Base-by-base conservation (phyloP, 2,888 invertebrate genomes). In the Altica lythri region DNA sequence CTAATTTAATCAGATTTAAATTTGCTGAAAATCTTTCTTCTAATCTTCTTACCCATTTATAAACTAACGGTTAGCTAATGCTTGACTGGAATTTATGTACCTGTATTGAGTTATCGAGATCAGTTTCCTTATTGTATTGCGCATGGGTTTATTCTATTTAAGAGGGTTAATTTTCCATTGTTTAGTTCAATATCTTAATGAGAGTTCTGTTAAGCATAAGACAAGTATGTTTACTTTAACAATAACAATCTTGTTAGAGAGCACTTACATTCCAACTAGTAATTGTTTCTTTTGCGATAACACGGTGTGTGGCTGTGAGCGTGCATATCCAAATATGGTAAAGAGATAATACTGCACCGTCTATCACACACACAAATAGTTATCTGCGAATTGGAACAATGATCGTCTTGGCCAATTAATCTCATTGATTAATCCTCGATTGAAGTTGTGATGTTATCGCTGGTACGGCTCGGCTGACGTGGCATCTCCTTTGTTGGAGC, bases 381-480 rank as follows among this genome's bases (percentile, higher is more conserved):
- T 55, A 61, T 61, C 59, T 44, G 48, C 45, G 57, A 59, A 61
- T 59, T 59, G 43, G 59, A 58, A 64, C 64, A 63, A 64, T 63
- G 45, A 59, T 51, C 50, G 57, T 62, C 59, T 62, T 61, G 60
- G 56, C 55, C 62, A 62, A 64, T 63, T 66, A 64, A 66, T 66
- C 59, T 54, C 57, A 54, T 51, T 60, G 60, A 62, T 61, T 64
- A 63, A 59, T 61, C 55, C 57, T 55, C 47, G 50, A 38, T 60
- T 50, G 57, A 57, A 47, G 54, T 42, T 46, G 45, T 17, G 61
- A 61, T 61, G 35, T 49, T 52, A 57, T 61, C 59, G 37, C 25
- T 34, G 16, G 37, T 42, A 32, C 13, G 49, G 49, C n/a, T 19
- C 13, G 22, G 53, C 48, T 55, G 55, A 50, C 45, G 50, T 57